Evolutionary conservation across 1,140 invertebrate genomes (phyloP), one percentile per base, ranked within the genome.

Genomic region (Drosophila elegans): DNA sequence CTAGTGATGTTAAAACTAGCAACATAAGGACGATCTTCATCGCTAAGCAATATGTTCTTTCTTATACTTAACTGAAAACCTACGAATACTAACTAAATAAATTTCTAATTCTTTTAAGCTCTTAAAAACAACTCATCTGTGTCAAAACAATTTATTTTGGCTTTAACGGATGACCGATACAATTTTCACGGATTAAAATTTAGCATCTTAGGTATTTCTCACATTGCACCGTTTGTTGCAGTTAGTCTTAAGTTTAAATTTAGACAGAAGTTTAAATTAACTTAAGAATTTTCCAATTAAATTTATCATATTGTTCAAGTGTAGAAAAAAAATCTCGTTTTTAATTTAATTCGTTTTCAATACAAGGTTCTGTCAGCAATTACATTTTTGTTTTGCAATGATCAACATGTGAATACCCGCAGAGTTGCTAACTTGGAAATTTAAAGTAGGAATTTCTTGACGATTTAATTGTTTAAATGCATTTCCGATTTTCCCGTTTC

Each of bases 401-500:
- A 63, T 36, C 27, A 64, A 63, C 10, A 16, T 57, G 51, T 13
- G 42, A 29, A 38, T 13, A n/a, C 48, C 48, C 42, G 25, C 41
- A 44, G 25, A 5, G 44, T 46, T 39, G 32, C 45, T 13, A 6
- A n/a, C 29, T 48, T 13, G 27, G 0, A 32, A 6, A 36, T 32
- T 67, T 68, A 52, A 68, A 38, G 46, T 9, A 4, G n/a, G 21
- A 27, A 57, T 49, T 71, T 29, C 67, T 71, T 49, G 52, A 6
- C 44, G 21, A 13, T 34, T 44, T 57, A 72, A 72, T 72, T 72
- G 68, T 36, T 77, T 78, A 78, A 78, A 78, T 72, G 72, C 75
- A 59, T 78, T 77, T 61, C 21, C 53, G 39, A 45, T 57, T 66
- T 34, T 36, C 13, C 12, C 52, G 25, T 49, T 51, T 11, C 27